Conservation (phyloP, 2,113 vertebrate species). For the Centropus unirufus region DNA sequence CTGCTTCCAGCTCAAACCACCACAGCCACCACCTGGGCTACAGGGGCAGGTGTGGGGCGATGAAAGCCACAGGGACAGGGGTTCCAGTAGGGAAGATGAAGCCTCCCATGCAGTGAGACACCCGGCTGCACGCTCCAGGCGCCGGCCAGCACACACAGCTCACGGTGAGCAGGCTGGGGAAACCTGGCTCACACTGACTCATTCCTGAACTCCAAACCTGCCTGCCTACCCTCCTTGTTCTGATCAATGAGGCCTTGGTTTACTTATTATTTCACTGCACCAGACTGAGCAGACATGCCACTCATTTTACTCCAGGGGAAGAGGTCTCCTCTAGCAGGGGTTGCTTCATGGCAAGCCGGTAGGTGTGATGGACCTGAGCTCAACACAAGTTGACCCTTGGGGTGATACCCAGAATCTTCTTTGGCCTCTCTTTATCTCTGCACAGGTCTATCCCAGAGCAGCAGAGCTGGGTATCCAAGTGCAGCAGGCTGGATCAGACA, state of each 20-base stretch:
- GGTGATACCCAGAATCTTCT: background rate
- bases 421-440: background rate
- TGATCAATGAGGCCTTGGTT: background rate
- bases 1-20: background rate
- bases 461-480: background rate
- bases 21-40: background rate
- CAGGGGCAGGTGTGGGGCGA: background rate
- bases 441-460: fast-evolving
- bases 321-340: fast-evolving
- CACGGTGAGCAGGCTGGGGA: background rate
- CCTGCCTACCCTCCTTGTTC: background rate
- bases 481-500: background rate
- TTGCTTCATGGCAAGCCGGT: background rate
- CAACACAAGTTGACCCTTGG: fast-evolving
- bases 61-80: background rate
- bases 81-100: background rate
- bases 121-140: background rate
- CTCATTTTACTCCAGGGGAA: background rate
- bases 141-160: background rate
- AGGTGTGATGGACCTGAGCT: background rate
- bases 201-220: background rate
- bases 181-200: background rate
- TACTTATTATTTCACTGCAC: background rate
- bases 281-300: background rate
- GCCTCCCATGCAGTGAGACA: background rate